Evolutionary conservation across 2,113 vertebrate species (phyloP), one percentile per base, ranked within the genome.

Genomic region (Callithrix jacchus): DNA sequence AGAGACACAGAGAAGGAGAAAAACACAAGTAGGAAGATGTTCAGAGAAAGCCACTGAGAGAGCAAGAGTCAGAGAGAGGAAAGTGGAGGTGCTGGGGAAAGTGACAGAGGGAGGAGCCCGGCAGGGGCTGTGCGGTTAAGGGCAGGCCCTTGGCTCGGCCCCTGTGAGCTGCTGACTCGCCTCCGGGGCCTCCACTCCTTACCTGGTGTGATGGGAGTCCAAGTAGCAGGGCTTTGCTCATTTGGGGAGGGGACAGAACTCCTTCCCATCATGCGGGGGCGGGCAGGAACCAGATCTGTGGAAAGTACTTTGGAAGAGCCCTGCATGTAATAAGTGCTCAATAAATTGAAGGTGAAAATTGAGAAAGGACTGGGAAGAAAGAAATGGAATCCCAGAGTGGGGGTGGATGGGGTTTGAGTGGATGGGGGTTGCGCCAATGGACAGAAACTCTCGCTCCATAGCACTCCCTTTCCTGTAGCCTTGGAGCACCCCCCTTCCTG

Each of bases 221-320:
- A 2, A 8, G 52, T 5, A 17, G 40, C 13, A 73, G 32, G 35
- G 32, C 49, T 49, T 89, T 3, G 4, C 40, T 40, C 27, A 2
- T 6, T 2, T 20, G 40, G 20, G 6, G 11, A 32, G 61, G 70
- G 11, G 35, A n/a, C 91, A 7, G 64, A 37, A 27, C 2, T 30
- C 71, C 52, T 42, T 37, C 49, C 13, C 3, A 0, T 3, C n/a
- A 16, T 9, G 14, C n/a, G 13, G 5, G 0, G 2, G 4, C 1
- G 0, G 2, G 42, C 4, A 25, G 74, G 42, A 12, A 6, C 12
- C 66, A 0, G 12, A 5, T 27, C 88, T 14, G 3, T 6, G 8
- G 2, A 12, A 49, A 30, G 47, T 3, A 16, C 52, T 73, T 61
- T 23, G 77, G 30, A 25, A 54, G 54, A 42, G 30, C 9, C 37